A percentile compares a stretch with the other conserved stretches of the same genome.
These are phyloP conservation scores for Zele albiditarsus DNA, from an alignment of 2,888 invertebrate species.

Conservation along the genomic window DNA sequence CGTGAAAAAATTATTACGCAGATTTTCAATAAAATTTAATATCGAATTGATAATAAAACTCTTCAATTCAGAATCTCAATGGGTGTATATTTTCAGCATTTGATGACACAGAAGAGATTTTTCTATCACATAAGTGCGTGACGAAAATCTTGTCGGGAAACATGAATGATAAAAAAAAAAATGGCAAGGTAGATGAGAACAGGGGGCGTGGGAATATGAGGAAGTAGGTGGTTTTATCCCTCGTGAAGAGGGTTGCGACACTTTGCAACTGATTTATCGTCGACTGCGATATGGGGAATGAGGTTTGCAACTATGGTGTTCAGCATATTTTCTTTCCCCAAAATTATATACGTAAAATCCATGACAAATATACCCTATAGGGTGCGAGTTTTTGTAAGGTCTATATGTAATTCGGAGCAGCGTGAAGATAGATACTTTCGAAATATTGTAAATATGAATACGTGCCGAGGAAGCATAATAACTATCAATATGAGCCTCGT, in stretches of 20 bases:
- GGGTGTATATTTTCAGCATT: constrained; percentile 12
- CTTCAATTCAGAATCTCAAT: constrained; percentile 9
- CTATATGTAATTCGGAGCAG: no score
- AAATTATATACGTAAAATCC: constrained; percentile 18
- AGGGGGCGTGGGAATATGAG: not conserved
- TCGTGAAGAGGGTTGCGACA: constrained; percentile 32
- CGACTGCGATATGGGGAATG: not conserved
- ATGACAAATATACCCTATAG: not conserved
- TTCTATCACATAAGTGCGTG: constrained; percentile 27
- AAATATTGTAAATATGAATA: no score
- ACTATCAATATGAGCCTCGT: no score
- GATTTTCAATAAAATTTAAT: not conserved
- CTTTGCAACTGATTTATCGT: constrained; percentile 42
- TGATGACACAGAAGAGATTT: constrained; percentile 27
- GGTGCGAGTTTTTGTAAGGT: not conserved
- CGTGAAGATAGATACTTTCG: no score
- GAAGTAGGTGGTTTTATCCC: constrained; percentile 28
- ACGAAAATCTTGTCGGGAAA: constrained; percentile 33
- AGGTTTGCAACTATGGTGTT: not conserved
- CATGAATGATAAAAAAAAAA: constrained; percentile 1
- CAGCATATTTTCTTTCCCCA: constrained; percentile 24
- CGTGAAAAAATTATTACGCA: no score
- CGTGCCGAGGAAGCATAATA: no score
- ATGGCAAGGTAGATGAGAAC: not conserved
- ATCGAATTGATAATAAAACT: constrained; percentile 9